Evolutionary conservation across 2,888 invertebrate genomes (phyloP), one percentile per base, ranked within the genome.

Genomic region (Drosophila recens): DNA sequence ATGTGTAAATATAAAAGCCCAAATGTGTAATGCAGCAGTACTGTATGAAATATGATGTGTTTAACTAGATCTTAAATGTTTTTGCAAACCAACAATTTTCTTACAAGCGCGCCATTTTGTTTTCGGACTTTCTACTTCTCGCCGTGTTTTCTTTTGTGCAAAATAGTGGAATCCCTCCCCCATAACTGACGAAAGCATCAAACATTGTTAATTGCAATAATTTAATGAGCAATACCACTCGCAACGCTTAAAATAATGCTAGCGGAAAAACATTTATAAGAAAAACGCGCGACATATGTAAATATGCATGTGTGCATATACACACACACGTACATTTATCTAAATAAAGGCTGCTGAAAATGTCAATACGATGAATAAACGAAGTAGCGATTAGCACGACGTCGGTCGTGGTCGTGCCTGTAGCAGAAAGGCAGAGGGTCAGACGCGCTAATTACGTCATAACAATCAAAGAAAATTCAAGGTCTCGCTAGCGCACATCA

Each of bases 381-480:
- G 84, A 84, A 87, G 87, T 69, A 80, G 65, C 83, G 84, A 84
- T 87, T 84, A 86, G 84, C 84, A 82, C 72, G 75, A 67, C 86
- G 75, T 78, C 84, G 84, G 72, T 71, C 58, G 79, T 58, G 57
- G 79, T 83, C 82, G 80, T 73, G 70, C 67, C 64, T 72, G 57
- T 57, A 56, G 57, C 49, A 64, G 64, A 48, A 59, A 59, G 68
- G 76, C 72, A 70, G 82, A 71, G 87, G 67, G 70, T 66, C 76
- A 78, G 80, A 79, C 84, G 82, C 79, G 87, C 80, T 85, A 91
- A 91, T 92, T 92, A 92, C 92, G 92, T 92, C 92, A 92, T 89
- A 90, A 90, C 83, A 86, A 91, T 87, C 82, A 90, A 80, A 87
- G 90, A 88, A 87, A 87, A 91, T 91, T 92, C 92, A 92, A 92